Percentiles rank a stretch among this genome's conserved stretches.
These are phyloP conservation scores for Odontesthes bonariensis DNA, from an alignment of 2,113 vertebrate genomes.

Conservation along the genomic window DNA sequence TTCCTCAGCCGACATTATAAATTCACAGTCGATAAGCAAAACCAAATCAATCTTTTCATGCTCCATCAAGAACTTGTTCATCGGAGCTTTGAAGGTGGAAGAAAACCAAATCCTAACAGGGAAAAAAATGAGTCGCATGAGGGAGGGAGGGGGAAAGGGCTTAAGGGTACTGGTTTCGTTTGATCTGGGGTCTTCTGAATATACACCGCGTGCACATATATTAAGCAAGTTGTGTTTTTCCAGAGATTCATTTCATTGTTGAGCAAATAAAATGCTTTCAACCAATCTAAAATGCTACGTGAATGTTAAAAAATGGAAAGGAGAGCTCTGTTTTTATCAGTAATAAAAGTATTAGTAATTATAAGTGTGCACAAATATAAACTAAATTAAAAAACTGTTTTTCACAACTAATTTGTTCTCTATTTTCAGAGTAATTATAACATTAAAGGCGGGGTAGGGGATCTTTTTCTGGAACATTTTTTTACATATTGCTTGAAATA, in stretches of 20 bases:
- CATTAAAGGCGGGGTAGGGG: no score
- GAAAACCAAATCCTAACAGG: constrained; percentile 28
- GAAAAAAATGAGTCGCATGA: constrained; percentile 10
- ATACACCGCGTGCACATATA: background rate
- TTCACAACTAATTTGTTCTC: no score
- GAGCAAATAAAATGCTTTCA: background rate
- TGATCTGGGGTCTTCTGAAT: constrained; percentile 27
- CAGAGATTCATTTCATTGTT: background rate
- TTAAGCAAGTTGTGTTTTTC: background rate
- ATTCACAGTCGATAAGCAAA: constrained; percentile 30
- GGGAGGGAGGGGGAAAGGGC: constrained; percentile 10
- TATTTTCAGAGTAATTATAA: background rate
- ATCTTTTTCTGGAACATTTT: no score
- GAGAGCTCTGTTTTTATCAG: background rate
- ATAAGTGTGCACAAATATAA: background rate
- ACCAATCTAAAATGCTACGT: background rate
- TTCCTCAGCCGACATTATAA: constrained; percentile 31
- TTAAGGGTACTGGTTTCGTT: constrained; percentile 24
- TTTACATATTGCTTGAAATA: no score
- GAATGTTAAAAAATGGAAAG: background rate
- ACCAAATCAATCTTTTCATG: constrained; percentile 52
- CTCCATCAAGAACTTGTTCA: constrained; percentile 35
- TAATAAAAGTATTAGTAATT: no score
- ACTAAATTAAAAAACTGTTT: no score
- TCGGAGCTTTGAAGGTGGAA: constrained; percentile 45